Conservation (phyloP, 37 sponge, comb jelly and placozoan species). For the Amphimedon queenslandica region DNA sequence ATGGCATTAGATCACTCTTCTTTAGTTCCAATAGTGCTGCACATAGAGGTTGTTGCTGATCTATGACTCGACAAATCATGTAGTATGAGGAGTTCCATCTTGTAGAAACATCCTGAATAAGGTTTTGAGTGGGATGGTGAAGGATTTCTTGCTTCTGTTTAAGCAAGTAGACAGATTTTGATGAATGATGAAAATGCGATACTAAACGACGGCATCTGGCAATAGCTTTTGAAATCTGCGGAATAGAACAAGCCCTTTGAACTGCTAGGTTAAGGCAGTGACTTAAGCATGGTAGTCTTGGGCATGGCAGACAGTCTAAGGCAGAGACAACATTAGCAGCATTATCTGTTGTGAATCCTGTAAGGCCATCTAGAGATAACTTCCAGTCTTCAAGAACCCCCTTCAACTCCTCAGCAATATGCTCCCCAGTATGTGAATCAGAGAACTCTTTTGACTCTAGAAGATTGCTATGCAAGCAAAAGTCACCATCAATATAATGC, state of each 20-base stretch:
- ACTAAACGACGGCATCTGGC: constrained; percentile 21
- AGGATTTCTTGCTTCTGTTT: constrained; percentile 24
- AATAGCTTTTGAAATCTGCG: constrained; percentile 16
- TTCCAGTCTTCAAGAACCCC: too few relatives aligned
- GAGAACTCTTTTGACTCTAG: too few relatives aligned
- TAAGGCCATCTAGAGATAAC: too few relatives aligned
- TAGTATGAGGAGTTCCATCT: constrained; percentile 37
- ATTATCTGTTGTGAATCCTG: too few relatives aligned
- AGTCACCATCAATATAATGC: too few relatives aligned
- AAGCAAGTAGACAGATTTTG: constrained; percentile 18
- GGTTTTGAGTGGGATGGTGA: neutral
- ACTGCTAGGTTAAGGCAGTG: constrained; percentile 23
- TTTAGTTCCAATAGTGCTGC: constrained; percentile 20
- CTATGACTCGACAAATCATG: constrained; percentile 25
- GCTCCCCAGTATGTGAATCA: too few relatives aligned
- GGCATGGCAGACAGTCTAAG: too few relatives aligned
- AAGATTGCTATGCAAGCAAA: too few relatives aligned
- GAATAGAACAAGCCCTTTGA: neutral
- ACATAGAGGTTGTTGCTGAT: constrained; percentile 30
- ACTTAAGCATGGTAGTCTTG: constrained; percentile 20
- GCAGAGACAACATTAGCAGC: too few relatives aligned
- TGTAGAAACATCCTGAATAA: constrained; percentile 30
- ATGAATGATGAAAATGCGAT: constrained; percentile 19
- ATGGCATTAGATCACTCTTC: constrained; percentile 30
- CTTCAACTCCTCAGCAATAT: too few relatives aligned